phyloP scores from a whole-genome alignment of 2,797 vertebrate species.

The Ptychadena robeensis region DNA sequence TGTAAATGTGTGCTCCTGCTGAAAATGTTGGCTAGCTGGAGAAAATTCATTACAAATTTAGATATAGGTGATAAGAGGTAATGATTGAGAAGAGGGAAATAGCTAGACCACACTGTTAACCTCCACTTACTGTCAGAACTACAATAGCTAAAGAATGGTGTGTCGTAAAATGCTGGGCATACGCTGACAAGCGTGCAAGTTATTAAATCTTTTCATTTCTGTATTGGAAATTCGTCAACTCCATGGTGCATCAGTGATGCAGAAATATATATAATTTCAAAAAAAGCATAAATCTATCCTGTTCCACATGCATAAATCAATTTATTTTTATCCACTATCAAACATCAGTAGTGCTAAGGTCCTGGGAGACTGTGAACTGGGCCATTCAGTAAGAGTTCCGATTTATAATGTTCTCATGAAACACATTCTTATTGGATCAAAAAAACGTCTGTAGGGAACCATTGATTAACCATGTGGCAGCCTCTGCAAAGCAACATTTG shows the following conservation, averaged over 20 bases:
- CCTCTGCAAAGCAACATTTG: slow-evolving; percentile 46
- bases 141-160: slow-evolving; percentile 57
- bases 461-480: slow-evolving; percentile 53
- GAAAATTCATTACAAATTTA: slow-evolving; percentile 17
- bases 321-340: slow-evolving; percentile 57
- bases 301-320: slow-evolving; percentile 56
- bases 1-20: background rate
- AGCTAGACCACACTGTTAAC: slow-evolving; percentile 42
- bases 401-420: slow-evolving; percentile 53
- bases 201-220: slow-evolving; percentile 62
- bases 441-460: slow-evolving; percentile 50
- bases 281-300: slow-evolving; percentile 61
- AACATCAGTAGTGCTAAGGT: slow-evolving; percentile 55
- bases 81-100: slow-evolving; percentile 37
- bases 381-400: slow-evolving; percentile 39
- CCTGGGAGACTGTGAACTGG: slow-evolving; percentile 51
- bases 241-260: slow-evolving; percentile 50
- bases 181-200: slow-evolving; percentile 60
- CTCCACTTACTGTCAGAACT: slow-evolving; percentile 59
- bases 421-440: slow-evolving; percentile 49
- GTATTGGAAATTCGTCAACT: slow-evolving; percentile 59
- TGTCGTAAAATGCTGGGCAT: slow-evolving; percentile 54
- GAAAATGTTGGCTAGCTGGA: background rate
- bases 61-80: slow-evolving; percentile 37
- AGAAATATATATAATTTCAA: slow-evolving; percentile 59